These are phyloP conservation scores for Diceros bicornis DNA, from an alignment of 2,797 vertebrate genomes.

Conservation along the genomic window DNA sequence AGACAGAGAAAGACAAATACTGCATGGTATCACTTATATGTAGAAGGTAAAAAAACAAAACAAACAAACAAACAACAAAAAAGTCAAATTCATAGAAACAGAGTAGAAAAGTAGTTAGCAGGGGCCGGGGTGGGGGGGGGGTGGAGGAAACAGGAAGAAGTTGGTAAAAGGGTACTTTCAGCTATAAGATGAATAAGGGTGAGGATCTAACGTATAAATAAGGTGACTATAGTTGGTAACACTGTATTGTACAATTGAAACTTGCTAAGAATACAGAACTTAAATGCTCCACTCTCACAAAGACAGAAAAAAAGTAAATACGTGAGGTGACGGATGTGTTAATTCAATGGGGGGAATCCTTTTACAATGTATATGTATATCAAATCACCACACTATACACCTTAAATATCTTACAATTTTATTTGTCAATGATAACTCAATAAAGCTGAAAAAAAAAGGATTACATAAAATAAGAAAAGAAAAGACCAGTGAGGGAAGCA, in stretches of 20 bases:
- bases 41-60: neutral
- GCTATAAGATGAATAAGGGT: neutral
- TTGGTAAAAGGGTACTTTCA: neutral
- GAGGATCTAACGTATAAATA: neutral
- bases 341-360: neutral
- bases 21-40: neutral
- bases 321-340: neutral
- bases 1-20: neutral
- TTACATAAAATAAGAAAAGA: neutral
- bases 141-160: neutral
- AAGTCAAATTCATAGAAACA: neutral
- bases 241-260: neutral
- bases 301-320: neutral
- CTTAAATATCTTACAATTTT: neutral
- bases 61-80: too few relatives aligned
- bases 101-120: neutral
- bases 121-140: too few relatives aligned
- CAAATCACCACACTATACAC: neutral
- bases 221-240: neutral
- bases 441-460: neutral
- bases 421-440: neutral
- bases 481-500: neutral
- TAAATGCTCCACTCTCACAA: neutral
- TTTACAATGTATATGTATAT: neutral
- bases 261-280: neutral